Evolutionary conservation across 2,797 vertebrate genomes (phyloP).

Genomic region (Microctenopoma steveboyesi): DNA sequence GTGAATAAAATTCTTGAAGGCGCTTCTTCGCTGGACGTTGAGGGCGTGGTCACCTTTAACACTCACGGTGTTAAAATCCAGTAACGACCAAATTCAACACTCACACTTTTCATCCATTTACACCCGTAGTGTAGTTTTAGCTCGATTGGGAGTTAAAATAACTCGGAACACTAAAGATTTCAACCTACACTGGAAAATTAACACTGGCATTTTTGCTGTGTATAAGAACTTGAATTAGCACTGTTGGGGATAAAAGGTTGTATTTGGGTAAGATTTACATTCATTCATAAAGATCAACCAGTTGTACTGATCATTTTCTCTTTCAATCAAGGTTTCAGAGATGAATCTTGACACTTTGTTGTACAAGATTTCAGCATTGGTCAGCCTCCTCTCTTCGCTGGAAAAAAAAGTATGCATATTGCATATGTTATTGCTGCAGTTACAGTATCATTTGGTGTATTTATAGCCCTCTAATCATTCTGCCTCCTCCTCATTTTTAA

Average conservation of each 20-base stretch:
- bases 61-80: no score
- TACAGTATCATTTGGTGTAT: background rate
- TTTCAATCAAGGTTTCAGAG: slow-evolving; percentile 74
- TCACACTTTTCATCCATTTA: no score
- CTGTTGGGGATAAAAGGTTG: background rate
- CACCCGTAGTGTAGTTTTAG: no score
- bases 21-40: no score
- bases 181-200: no score
- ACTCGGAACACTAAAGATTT: no score
- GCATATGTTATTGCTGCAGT: background rate
- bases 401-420: slow-evolving; percentile 85
- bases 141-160: no score
- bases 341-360: slow-evolving; percentile 86
- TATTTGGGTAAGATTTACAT: no score
- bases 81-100: no score
- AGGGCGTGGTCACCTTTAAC: no score
- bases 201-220: no score
- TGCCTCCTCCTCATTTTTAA: background rate
- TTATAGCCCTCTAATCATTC: background rate
- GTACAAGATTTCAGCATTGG: slow-evolving; percentile 85
- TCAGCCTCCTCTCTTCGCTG: slow-evolving; percentile 86
- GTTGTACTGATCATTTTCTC: slow-evolving; percentile 4
- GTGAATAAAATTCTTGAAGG: no score
- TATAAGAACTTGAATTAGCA: background rate
- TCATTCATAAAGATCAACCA: background rate